phyloP scores from a whole-genome alignment of 2,888 invertebrate genomes.

The Macropis europaea region DNA sequence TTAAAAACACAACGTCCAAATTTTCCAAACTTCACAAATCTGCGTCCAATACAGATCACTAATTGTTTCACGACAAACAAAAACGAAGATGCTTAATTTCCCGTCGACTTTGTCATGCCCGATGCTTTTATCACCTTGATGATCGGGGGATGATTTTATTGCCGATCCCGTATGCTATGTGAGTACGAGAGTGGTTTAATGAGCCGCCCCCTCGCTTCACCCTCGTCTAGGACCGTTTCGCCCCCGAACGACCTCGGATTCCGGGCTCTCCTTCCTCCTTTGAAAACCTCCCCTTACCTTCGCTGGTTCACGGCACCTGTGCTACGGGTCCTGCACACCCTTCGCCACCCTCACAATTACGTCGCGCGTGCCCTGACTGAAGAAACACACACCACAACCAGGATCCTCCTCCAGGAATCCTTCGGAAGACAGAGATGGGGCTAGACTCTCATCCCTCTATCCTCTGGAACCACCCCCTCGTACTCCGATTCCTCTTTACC shows the following conservation, averaged over 20 bases:
- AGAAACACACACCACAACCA: constrained; percentile 74
- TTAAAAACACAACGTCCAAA: too few relatives aligned
- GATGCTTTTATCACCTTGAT: constrained; percentile 70
- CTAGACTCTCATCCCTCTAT: not conserved
- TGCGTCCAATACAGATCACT: too few relatives aligned
- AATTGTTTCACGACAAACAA: not conserved
- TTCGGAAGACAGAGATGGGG: constrained; percentile 7
- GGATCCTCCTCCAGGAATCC: constrained; percentile 30
- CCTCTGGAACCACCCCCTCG: not conserved
- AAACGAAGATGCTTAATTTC: constrained; percentile 45
- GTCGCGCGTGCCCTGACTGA: constrained; percentile 78
- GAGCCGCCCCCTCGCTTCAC: constrained; percentile 40
- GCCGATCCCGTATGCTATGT: constrained; percentile 74
- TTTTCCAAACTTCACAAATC: too few relatives aligned
- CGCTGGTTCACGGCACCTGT: constrained; percentile 43
- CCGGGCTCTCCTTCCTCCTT: constrained; percentile 31
- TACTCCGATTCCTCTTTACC: constrained; percentile 29
- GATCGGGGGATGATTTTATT: constrained; percentile 76
- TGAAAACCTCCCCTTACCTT: constrained; percentile 14
- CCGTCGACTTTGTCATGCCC: constrained; percentile 40
- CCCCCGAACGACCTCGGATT: constrained; percentile 43
- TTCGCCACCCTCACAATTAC: constrained; percentile 77
- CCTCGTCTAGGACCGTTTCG: constrained; percentile 32
- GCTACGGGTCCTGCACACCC: constrained; percentile 58
- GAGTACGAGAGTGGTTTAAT: constrained; percentile 66